Percentiles rank a stretch among this genome's conserved stretches.
Evolutionary conservation across 2,888 invertebrate genomes (phyloP).

Genomic region (Actias luna): DNA sequence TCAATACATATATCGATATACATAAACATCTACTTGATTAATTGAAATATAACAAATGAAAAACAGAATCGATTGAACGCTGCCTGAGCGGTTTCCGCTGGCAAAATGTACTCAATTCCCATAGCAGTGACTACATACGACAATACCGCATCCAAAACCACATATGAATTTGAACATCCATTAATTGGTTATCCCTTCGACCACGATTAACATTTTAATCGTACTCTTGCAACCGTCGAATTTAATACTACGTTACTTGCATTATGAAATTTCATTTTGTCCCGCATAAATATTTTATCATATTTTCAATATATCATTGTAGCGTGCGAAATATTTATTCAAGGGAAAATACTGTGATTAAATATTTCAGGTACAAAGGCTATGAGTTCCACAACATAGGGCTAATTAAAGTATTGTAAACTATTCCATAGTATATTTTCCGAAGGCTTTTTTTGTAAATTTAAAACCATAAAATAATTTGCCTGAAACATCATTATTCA

Average conservation of each 20-base stretch:
- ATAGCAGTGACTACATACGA: slow-evolving; percentile 1
- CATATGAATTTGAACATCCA: slow-evolving; percentile 3
- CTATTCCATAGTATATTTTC: too few relatives aligned
- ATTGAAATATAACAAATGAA: not conserved
- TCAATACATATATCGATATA: too few relatives aligned
- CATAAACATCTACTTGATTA: too few relatives aligned
- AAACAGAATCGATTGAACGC: not conserved
- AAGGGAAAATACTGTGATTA: too few relatives aligned
- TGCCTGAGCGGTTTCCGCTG: not conserved
- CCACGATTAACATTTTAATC: slow-evolving; percentile 25
- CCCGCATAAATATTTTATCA: slow-evolving; percentile 1
- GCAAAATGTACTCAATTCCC: not conserved
- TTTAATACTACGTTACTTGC: slow-evolving; percentile 22
- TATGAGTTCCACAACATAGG: too few relatives aligned
- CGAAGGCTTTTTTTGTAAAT: too few relatives aligned
- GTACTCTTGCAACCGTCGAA: slow-evolving; percentile 20
- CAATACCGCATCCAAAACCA: slow-evolving; percentile 12
- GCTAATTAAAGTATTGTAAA: too few relatives aligned
- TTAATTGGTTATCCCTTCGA: slow-evolving; percentile 16
- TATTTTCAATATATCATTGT: not conserved
- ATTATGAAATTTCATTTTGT: slow-evolving; percentile 24
- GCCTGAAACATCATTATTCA: too few relatives aligned
- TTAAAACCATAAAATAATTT: too few relatives aligned
- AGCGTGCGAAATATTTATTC: too few relatives aligned
- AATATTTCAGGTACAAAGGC: too few relatives aligned